phyloP scores from a whole-genome alignment of 2,797 vertebrate species.

The Thaleichthys pacificus region DNA sequence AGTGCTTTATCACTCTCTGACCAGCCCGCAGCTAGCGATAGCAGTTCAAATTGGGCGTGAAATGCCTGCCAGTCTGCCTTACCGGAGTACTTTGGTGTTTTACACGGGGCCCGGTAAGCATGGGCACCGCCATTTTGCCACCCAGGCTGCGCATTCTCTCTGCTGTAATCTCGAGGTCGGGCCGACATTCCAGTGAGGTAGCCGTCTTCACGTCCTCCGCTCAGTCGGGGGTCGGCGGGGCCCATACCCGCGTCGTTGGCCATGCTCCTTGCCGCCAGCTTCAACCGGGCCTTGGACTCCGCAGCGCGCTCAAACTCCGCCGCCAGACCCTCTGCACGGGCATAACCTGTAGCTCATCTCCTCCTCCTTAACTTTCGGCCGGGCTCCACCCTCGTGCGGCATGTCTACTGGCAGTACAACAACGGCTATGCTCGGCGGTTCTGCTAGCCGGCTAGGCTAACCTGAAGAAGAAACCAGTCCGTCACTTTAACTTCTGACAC shows the following conservation, averaged over 20 bases:
- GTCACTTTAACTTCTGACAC: too few relatives aligned
- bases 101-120: not conserved
- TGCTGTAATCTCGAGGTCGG: not conserved
- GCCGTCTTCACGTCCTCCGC: not conserved
- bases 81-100: not conserved
- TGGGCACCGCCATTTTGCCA: not conserved
- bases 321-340: not conserved
- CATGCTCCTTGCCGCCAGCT: not conserved
- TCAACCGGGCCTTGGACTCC: not conserved
- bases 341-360: constrained; percentile 3
- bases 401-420: too few relatives aligned
- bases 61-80: constrained; percentile 21
- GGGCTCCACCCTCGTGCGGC: too few relatives aligned
- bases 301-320: not conserved
- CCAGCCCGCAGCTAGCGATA: constrained; percentile 8
- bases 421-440: too few relatives aligned
- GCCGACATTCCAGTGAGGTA: not conserved
- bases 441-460: too few relatives aligned
- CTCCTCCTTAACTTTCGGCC: not conserved
- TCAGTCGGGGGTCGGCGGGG: not conserved
- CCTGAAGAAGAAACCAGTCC: too few relatives aligned
- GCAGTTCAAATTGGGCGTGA: constrained; percentile 15
- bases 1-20: constrained; percentile 7
- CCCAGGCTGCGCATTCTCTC: not conserved
- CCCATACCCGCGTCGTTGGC: not conserved